Evolutionary conservation across 2,113 vertebrate species (phyloP).

Genomic region (Colistium nudipinnis): DNA sequence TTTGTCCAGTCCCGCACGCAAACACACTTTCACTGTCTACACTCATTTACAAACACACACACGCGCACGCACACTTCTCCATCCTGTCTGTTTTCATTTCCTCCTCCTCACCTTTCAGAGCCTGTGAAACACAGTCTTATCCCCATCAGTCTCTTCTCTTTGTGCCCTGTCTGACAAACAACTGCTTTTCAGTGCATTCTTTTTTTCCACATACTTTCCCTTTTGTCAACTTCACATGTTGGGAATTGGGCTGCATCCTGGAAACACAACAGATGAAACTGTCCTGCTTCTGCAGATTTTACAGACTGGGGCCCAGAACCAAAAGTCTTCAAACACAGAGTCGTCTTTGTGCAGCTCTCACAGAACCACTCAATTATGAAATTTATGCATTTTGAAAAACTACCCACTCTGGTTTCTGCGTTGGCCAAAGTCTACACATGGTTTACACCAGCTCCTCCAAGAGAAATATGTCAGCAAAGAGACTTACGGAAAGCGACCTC

Average conservation of each 20-base stretch:
- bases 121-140: conserved; percentile 55
- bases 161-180: conserved; percentile 15
- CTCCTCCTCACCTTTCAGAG: conserved; percentile 68
- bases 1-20: conserved; percentile 38
- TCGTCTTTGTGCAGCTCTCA: conserved; percentile 57
- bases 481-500: conserved; percentile 49
- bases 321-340: conserved; percentile 43
- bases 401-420: conserved; percentile 31
- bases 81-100: conserved; percentile 64
- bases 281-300: conserved; percentile 4
- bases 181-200: background rate
- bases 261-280: conserved; percentile 6
- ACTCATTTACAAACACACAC: conserved; percentile 10
- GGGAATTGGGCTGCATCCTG: conserved; percentile 1
- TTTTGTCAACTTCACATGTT: conserved; percentile 16
- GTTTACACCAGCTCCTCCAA: conserved; percentile 55
- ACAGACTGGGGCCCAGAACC: conserved; percentile 10
- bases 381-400: conserved; percentile 47
- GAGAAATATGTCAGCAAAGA: conserved; percentile 46
- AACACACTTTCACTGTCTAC: conserved; percentile 21
- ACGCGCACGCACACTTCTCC: conserved; percentile 11
- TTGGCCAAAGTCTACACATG: conserved; percentile 44
- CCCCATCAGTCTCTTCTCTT: conserved; percentile 65
- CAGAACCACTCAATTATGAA: conserved; percentile 54
- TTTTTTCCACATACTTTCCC: conserved; percentile 11